Evolutionary conservation across 37 sponge, comb jelly and placozoan genomes (phyloP), one percentile per base, ranked within the genome.

Genomic region (Mnemiopsis leidyi): DNA sequence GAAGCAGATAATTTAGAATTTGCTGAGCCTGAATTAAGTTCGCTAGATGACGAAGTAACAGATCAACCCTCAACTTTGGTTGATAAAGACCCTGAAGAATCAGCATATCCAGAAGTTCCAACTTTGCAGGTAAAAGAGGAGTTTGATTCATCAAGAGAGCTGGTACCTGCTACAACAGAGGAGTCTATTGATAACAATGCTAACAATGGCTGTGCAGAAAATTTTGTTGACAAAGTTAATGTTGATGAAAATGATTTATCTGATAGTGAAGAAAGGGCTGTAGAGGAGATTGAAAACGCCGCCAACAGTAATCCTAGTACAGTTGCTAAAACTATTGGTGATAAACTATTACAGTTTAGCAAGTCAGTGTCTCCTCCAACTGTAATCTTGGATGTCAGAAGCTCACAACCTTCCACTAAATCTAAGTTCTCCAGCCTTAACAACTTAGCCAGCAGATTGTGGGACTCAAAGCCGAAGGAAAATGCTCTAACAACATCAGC

Each of bases 361-460:
- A 71, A 71, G 23, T 71, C 75, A 29, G 75, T 71, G 7, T 29
- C 75, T 28, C 75, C 75, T 23, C 75, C 75, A 23, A 24, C 75
- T 71, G 20, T 5, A 7, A 28, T 71, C 75, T 29, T 18, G 23
- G 13, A 48, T 48, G 5, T 48, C 61, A 13, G 13, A 48, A 48
- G 9, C 61, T 13, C 61, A 5, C 5, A 48, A 13, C 61, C 61
- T 18, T 18, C 9, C 13, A 5, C 13, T 13, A 48, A 13, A 48
- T 48, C 61, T 18, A 48, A 48, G 61, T 85, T 85, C 35, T 85
- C 90, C 24, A 40, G 61, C 61, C 25, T 85, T 20, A 85, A 85
- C 26, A 85, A 85, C 25, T 5, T 85, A 40, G 39, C 90, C 3
- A 40, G 61, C 24, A 38, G 35, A 3, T 40, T 85, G 0, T 29